Conservation (phyloP, 2,888 invertebrate species). For the Mesochorus sp. region DNA sequence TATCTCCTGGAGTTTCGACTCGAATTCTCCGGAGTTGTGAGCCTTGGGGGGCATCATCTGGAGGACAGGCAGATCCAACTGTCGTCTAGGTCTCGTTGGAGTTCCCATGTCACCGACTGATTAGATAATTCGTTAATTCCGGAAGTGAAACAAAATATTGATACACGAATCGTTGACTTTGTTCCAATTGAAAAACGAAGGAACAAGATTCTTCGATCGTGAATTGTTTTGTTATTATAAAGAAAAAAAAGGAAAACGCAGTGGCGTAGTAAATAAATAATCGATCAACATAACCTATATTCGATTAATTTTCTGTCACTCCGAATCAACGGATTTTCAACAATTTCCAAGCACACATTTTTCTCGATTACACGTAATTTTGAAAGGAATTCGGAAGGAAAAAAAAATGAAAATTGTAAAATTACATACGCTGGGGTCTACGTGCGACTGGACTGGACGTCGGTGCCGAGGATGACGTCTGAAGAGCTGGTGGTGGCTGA, state of each 20-base stretch:
- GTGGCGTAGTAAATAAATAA: slow-evolving; percentile 44
- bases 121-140: slow-evolving; percentile 31
- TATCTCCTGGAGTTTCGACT: slow-evolving; percentile 94
- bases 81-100: slow-evolving; percentile 83
- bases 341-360: neutral
- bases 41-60: slow-evolving; percentile 87
- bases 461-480: slow-evolving; percentile 79
- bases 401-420: neutral
- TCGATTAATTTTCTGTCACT: slow-evolving; percentile 30
- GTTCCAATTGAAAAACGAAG: too few relatives aligned
- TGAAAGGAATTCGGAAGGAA: neutral
- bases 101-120: slow-evolving; percentile 83
- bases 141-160: too few relatives aligned
- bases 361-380: neutral
- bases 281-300: slow-evolving; percentile 72
- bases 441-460: slow-evolving; percentile 77
- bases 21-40: slow-evolving; percentile 85
- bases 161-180: neutral
- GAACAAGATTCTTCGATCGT: neutral
- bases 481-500: too few relatives aligned
- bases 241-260: neutral
- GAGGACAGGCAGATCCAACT: slow-evolving; percentile 85
- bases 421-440: slow-evolving; percentile 86
- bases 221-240: too few relatives aligned
- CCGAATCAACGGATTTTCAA: neutral